Percentiles rank a stretch among this genome's conserved stretches.
Conservation (phyloP, 1,140 invertebrate genomes). For the Nylanderia fulva region DNA sequence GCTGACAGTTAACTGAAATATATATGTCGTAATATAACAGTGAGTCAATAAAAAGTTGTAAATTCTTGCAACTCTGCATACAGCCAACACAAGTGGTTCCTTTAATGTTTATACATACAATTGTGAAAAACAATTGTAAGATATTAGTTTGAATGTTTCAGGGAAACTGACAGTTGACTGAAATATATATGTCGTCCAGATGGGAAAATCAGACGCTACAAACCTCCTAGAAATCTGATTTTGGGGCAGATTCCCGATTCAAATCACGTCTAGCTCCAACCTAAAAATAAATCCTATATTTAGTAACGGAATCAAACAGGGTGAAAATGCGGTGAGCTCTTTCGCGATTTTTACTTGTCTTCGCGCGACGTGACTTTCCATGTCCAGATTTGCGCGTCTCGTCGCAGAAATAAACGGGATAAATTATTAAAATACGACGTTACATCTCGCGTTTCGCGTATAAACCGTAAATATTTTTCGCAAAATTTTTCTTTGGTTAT, state of each 20-base stretch:
- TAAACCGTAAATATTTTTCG: slow-evolving; percentile 74
- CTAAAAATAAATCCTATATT: slow-evolving; percentile 84
- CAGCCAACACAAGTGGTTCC: background rate
- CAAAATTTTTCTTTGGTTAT: slow-evolving; percentile 63
- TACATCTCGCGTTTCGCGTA: slow-evolving; percentile 60
- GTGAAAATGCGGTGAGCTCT: slow-evolving; percentile 10
- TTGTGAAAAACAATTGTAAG: no score
- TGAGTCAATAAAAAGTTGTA: background rate
- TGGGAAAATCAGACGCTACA: slow-evolving; percentile 59
- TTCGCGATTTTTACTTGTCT: slow-evolving; percentile 34
- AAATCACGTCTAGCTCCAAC: slow-evolving; percentile 78
- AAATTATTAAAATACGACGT: slow-evolving; percentile 21
- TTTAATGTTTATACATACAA: background rate
- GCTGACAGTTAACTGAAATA: no score
- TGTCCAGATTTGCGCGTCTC: slow-evolving; percentile 41
- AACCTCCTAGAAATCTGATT: slow-evolving; percentile 74
- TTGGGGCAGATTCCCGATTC: slow-evolving; percentile 71
- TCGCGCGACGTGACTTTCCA: slow-evolving; percentile 22
- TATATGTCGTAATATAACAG: background rate
- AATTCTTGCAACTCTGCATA: background rate
- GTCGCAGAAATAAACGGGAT: slow-evolving; percentile 10
- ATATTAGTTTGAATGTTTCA: no score
- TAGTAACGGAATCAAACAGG: slow-evolving; percentile 68
- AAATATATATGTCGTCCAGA: slow-evolving; percentile 37
- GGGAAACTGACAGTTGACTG: no score